Conservation (phyloP, 2,888 invertebrate genomes). For the Drosophila quinaria region DNA sequence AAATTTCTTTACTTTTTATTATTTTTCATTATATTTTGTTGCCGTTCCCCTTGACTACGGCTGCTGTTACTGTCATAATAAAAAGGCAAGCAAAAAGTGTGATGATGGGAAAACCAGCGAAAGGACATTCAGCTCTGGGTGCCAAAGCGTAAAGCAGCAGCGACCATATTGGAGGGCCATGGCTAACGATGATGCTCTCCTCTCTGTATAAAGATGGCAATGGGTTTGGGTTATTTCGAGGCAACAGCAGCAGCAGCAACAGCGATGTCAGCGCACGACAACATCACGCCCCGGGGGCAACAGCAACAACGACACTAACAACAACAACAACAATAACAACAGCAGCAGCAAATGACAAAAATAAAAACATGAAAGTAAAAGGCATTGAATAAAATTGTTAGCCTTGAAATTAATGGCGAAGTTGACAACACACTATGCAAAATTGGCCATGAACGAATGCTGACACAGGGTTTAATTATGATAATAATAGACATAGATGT, state of each 20-base stretch:
- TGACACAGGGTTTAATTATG: constrained; percentile 30
- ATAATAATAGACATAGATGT: constrained; percentile 26
- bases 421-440: constrained; percentile 39
- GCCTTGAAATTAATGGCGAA: constrained; percentile 50
- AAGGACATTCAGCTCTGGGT: constrained; percentile 41
- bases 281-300: constrained; percentile 66
- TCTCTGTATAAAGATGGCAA: not conserved
- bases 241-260: constrained; percentile 40
- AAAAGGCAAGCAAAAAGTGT: constrained; percentile 56
- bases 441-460: constrained; percentile 37
- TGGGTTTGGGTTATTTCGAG: constrained; percentile 7
- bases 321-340: not conserved
- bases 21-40: constrained; percentile 36
- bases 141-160: constrained; percentile 55
- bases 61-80: constrained; percentile 48
- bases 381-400: constrained; percentile 35
- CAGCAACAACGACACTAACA: constrained; percentile 28
- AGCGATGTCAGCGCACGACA: constrained; percentile 69
- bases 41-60: constrained; percentile 7
- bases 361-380: constrained; percentile 16
- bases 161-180: constrained; percentile 47
- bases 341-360: constrained; percentile 6
- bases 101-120: constrained; percentile 37
- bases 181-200: constrained; percentile 51
- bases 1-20: constrained; percentile 64